A percentile compares a stretch with the other conserved stretches of the same genome.
These are phyloP conservation scores for Aplocera efformata DNA, from an alignment of 2,888 invertebrate genomes.

Conservation along the genomic window DNA sequence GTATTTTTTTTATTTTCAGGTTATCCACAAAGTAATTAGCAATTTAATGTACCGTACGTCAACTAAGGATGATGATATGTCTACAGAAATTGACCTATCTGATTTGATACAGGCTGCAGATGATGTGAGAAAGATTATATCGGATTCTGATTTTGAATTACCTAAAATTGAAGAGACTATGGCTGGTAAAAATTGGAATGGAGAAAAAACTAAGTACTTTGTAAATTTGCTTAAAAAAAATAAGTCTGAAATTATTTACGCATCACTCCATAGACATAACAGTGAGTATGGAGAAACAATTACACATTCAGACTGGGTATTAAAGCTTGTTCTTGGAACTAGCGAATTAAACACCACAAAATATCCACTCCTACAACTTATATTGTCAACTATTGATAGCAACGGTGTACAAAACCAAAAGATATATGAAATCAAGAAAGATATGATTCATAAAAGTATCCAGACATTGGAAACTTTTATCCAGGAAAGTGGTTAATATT, in stretches of 20 bases:
- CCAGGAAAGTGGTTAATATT: too few relatives aligned
- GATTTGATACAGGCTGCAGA: slow-evolving; percentile 33
- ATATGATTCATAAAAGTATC: slow-evolving; percentile 50
- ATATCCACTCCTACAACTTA: slow-evolving; percentile 53
- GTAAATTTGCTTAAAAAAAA: slow-evolving; percentile 34
- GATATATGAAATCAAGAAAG: slow-evolving; percentile 54
- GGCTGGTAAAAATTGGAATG: slow-evolving; percentile 33
- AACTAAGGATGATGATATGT: slow-evolving; percentile 2
- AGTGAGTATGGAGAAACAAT: slow-evolving; percentile 48
- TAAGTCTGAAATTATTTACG: slow-evolving; percentile 41
- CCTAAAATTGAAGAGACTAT: slow-evolving; percentile 32
- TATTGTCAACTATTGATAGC: slow-evolving; percentile 40
- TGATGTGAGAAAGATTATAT: slow-evolving; percentile 40
- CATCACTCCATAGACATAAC: slow-evolving; percentile 42
- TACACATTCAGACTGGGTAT: slow-evolving; percentile 49
- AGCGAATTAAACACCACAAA: slow-evolving; percentile 53
- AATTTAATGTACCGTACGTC: slow-evolving; percentile 32
- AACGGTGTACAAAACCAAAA: slow-evolving; percentile 33
- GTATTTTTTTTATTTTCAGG: slow-evolving; percentile 34
- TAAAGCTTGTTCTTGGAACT: slow-evolving; percentile 56
- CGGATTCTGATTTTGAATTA: slow-evolving; percentile 37
- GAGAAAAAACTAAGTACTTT: slow-evolving; percentile 37
- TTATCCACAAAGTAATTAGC: slow-evolving; percentile 35
- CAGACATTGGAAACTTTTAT: slow-evolving; percentile 39
- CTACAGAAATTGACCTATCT: not conserved